A percentile compares a stretch with the other conserved stretches of the same genome.
phyloP scores from a whole-genome alignment of 1,140 invertebrate genomes.

The Sinonovacula constricta region DNA sequence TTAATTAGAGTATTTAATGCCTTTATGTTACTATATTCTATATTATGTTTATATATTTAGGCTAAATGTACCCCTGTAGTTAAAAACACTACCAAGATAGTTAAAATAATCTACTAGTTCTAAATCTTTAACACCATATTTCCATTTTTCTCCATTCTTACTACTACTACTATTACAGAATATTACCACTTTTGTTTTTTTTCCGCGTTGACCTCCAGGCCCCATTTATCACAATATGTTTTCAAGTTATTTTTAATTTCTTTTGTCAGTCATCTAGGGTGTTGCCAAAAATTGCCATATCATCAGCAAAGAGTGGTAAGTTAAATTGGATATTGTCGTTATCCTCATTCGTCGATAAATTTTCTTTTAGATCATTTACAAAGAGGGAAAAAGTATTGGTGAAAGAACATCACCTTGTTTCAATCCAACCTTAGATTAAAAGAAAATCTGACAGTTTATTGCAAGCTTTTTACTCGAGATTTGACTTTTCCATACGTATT shows the following conservation, averaged over 20 bases:
- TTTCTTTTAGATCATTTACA: not conserved
- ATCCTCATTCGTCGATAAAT: no score
- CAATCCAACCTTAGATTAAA: not conserved
- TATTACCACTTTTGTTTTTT: constrained; percentile 32
- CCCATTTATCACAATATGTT: constrained; percentile 33
- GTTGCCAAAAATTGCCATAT: constrained; percentile 7
- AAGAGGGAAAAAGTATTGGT: not conserved
- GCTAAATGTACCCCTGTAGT: no score
- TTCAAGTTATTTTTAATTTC: constrained; percentile 13
- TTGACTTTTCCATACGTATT: not conserved
- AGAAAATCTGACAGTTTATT: not conserved
- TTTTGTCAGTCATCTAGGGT: constrained; percentile 10
- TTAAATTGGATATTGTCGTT: no score
- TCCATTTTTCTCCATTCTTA: not conserved
- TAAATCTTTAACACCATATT: no score
- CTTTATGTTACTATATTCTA: no score
- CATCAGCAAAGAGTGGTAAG: constrained; percentile 35
- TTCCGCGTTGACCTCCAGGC: constrained; percentile 6
- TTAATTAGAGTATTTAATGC: no score
- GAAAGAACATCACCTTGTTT: constrained; percentile 6
- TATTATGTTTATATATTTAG: no score
- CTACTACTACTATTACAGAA: not conserved
- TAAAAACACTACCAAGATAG: no score
- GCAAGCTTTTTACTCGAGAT: not conserved
- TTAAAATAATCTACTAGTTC: no score